A percentile compares a stretch with the other conserved stretches of the same genome.
Conservation (phyloP, 2,797 vertebrate species). For the Threskiornis aethiopicus region DNA sequence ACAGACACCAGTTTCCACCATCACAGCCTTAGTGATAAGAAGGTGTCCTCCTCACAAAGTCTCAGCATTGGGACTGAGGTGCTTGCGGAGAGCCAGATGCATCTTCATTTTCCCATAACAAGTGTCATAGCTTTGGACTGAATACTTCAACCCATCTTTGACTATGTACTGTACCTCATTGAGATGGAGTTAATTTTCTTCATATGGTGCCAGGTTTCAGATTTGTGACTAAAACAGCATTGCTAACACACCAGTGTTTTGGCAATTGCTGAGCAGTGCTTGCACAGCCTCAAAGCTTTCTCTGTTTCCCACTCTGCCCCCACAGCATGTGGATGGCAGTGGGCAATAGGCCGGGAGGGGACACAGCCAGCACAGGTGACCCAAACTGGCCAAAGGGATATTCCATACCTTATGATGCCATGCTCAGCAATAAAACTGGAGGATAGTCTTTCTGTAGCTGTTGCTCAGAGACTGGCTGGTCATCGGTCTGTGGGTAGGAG, state of each 20-base stretch:
- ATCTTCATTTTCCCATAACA: not conserved
- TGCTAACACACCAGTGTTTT: not conserved
- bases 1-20: not conserved
- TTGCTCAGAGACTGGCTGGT: not conserved
- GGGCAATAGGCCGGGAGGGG: not conserved
- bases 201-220: not conserved
- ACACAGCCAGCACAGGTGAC: not conserved
- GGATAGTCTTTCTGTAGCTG: not conserved
- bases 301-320: not conserved
- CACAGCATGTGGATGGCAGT: fast-evolving
- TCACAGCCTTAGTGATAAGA: not conserved
- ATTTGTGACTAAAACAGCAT: not conserved
- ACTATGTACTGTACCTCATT: not conserved
- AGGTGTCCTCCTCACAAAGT: not conserved
- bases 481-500: not conserved
- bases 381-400: not conserved
- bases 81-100: not conserved
- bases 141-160: not conserved
- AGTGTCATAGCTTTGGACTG: not conserved
- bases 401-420: not conserved
- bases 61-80: not conserved
- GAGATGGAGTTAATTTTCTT: not conserved
- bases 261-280: not conserved
- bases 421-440: not conserved
- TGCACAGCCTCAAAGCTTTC: not conserved